phyloP scores from a whole-genome alignment of 2,888 invertebrate genomes.

The Drymonia ruficornis region DNA sequence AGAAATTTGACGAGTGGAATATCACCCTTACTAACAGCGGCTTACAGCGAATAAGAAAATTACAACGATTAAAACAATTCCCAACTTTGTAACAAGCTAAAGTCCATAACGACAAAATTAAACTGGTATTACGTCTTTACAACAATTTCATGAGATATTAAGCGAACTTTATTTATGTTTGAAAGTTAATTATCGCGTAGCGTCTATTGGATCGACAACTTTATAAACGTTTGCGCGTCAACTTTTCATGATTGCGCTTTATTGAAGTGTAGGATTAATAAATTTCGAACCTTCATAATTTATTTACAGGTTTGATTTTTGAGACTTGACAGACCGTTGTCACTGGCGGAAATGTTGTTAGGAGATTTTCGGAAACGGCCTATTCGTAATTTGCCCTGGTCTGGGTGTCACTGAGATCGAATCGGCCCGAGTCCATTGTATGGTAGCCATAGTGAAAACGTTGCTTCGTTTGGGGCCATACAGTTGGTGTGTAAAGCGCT shows the following conservation, averaged over 20 bases:
- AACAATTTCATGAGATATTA: slow-evolving; percentile 3
- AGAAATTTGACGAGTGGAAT: too few species aligned
- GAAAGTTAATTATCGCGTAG: slow-evolving; percentile 6
- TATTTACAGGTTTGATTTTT: too few species aligned
- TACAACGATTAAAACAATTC: slow-evolving; percentile 2
- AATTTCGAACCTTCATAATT: background rate
- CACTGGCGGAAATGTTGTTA: too few species aligned
- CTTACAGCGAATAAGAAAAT: slow-evolving; percentile 1
- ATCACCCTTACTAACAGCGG: background rate
- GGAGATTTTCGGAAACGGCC: too few species aligned
- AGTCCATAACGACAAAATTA: slow-evolving; percentile 5
- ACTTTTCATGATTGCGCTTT: background rate
- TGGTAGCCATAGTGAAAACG: too few species aligned
- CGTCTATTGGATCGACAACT: slow-evolving; percentile 2
- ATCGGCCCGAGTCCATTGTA: too few species aligned
- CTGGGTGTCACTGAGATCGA: too few species aligned
- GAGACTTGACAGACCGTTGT: too few species aligned
- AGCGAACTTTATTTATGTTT: slow-evolving; percentile 4
- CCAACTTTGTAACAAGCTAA: slow-evolving; percentile 1
- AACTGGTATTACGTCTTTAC: slow-evolving; percentile 4
- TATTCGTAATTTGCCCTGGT: too few species aligned
- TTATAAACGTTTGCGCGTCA: background rate
- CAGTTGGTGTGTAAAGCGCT: too few species aligned
- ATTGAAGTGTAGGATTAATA: background rate
- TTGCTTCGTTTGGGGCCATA: too few species aligned